Conservation (phyloP, 2,797 vertebrate genomes). For the Danio aesculapii region DNA sequence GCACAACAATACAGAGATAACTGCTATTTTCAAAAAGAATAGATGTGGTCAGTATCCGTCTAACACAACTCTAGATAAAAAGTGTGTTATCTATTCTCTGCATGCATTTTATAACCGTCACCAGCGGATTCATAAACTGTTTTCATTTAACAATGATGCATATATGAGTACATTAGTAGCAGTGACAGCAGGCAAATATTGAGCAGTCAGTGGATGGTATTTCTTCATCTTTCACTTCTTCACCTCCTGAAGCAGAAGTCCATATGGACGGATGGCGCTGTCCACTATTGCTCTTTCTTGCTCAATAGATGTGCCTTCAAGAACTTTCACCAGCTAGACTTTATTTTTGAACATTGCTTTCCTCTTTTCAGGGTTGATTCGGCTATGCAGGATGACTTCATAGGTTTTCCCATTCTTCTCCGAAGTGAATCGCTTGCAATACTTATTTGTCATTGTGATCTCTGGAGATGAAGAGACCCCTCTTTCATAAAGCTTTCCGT, state of each 20-base stretch:
- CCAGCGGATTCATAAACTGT: not conserved
- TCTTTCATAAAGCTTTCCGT: not conserved
- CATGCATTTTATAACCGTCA: not conserved
- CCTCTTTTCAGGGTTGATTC: constrained; percentile 6
- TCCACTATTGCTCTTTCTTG: constrained; percentile 42
- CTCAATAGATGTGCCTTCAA: constrained; percentile 16
- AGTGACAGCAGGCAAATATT: not conserved
- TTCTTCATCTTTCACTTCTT: not conserved
- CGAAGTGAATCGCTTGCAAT: constrained; percentile 43
- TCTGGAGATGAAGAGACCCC: constrained; percentile 57
- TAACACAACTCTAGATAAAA: too few species aligned
- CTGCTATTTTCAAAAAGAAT: too few species aligned
- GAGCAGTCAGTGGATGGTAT: not conserved
- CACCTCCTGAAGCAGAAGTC: constrained; percentile 48
- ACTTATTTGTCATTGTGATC: not conserved
- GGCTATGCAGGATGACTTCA: constrained; percentile 43
- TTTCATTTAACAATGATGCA: not conserved
- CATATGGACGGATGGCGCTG: constrained; percentile 54
- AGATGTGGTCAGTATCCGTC: too few species aligned
- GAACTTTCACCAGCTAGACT: constrained; percentile 46
- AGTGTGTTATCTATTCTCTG: too few species aligned
- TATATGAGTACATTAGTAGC: too few species aligned
- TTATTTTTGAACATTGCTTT: not conserved
- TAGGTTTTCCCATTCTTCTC: constrained; percentile 44
- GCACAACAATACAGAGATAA: too few species aligned